Evolutionary conservation across 35 echinoderm and acorn worm species (phyloP).

Genomic region (Heliocidaris tuberculata): DNA sequence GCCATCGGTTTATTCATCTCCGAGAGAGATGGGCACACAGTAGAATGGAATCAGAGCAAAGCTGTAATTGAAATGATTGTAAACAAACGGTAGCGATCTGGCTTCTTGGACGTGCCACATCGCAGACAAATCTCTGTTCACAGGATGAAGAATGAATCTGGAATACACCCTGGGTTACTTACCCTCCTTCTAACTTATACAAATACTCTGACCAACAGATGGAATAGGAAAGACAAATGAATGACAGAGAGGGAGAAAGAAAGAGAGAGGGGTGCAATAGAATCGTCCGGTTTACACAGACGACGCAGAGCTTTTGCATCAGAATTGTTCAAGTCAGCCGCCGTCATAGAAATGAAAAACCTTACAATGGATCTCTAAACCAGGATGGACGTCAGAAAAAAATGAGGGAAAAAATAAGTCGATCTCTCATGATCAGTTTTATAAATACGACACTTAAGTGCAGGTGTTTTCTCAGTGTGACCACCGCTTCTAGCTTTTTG

Average conservation of each 20-base stretch:
- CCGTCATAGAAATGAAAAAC: not conserved
- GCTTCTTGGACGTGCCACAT: not conserved
- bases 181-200: not conserved
- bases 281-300: not conserved
- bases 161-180: not conserved
- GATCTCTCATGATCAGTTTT: not conserved
- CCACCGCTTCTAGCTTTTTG: not conserved
- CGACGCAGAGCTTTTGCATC: not conserved
- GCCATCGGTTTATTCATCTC: not conserved
- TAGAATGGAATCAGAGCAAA: conserved; percentile 4
- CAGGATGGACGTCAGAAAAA: not conserved
- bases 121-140: not conserved
- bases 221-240: not conserved
- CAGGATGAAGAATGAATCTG: not conserved
- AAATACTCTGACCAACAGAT: not conserved
- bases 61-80: conserved; percentile 18
- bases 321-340: not conserved
- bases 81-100: conserved; percentile 1
- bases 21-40: not conserved
- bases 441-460: not conserved
- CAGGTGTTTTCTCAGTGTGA: not conserved
- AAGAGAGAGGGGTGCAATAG: not conserved
- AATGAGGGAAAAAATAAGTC: not conserved
- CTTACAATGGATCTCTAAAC: not conserved
- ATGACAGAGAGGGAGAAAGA: not conserved